Conservation (phyloP, 2,888 invertebrate genomes). For the Aplocera efformata region DNA sequence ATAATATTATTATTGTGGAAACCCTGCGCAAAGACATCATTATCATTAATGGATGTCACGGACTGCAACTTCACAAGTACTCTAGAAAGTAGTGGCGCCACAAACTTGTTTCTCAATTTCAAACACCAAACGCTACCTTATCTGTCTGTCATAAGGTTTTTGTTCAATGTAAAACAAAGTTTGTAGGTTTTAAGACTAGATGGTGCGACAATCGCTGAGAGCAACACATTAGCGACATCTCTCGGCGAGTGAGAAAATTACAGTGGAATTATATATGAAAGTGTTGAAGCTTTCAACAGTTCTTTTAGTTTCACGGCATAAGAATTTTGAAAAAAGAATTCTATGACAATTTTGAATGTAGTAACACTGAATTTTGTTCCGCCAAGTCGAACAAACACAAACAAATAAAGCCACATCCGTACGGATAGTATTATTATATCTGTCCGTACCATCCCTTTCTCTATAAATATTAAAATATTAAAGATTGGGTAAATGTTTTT, state of each 20-base stretch:
- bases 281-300: constrained; percentile 46
- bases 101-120: constrained; percentile 26
- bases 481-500: no score
- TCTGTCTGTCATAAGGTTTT: constrained; percentile 11
- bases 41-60: constrained; percentile 77
- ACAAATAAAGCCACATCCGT: no score
- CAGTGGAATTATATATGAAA: constrained; percentile 61
- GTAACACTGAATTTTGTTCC: no score
- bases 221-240: constrained; percentile 78
- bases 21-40: constrained; percentile 69
- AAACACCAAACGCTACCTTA: constrained; percentile 34
- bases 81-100: constrained; percentile 57
- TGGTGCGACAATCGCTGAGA: constrained; percentile 63
- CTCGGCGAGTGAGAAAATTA: constrained; percentile 72
- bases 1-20: constrained; percentile 27
- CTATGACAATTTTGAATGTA: no score
- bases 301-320: constrained; percentile 18
- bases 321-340: no score
- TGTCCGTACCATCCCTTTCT: no score
- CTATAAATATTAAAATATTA: no score
- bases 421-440: no score
- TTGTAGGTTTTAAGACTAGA: constrained; percentile 52
- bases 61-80: constrained; percentile 70
- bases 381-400: no score
- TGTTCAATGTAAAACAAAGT: constrained; percentile 30